Evolutionary conservation across 2,113 vertebrate species (phyloP).

Genomic region (Lasiurus cinereus): DNA sequence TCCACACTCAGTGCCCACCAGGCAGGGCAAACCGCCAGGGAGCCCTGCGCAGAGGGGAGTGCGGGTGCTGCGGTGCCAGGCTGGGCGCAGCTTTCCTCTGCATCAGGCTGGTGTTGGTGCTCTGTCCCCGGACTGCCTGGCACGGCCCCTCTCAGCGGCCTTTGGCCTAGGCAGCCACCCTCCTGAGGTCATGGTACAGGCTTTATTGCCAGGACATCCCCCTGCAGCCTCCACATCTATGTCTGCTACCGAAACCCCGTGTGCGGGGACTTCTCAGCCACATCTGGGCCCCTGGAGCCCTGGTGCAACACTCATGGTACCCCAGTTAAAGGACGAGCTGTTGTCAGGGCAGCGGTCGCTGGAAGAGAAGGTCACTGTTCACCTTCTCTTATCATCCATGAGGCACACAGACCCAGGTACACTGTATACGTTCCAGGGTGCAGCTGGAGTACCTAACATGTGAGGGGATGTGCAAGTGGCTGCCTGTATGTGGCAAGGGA

Average conservation of each 20-base stretch:
- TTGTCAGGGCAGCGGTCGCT: neutral
- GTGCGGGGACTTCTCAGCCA: neutral
- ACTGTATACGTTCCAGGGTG: rapidly evolving
- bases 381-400: neutral
- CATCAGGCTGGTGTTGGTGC: neutral
- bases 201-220: neutral
- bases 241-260: neutral
- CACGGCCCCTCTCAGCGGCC: no score
- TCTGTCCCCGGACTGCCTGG: neutral
- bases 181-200: neutral
- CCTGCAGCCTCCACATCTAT: neutral
- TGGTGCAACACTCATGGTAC: neutral
- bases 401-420: neutral
- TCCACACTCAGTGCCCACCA: neutral
- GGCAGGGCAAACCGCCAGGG: neutral
- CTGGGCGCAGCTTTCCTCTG: neutral
- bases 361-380: neutral
- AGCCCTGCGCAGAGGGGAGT: neutral
- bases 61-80: neutral
- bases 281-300: neutral
- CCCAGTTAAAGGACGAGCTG: neutral
- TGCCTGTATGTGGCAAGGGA: neutral
- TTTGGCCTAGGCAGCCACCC: neutral
- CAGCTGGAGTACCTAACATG: rapidly evolving
- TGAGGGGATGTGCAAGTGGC: neutral